Evolutionary conservation across 1,140 invertebrate genomes (phyloP), one percentile per base, ranked within the genome.

Genomic region (Lasioglossum albipes): DNA sequence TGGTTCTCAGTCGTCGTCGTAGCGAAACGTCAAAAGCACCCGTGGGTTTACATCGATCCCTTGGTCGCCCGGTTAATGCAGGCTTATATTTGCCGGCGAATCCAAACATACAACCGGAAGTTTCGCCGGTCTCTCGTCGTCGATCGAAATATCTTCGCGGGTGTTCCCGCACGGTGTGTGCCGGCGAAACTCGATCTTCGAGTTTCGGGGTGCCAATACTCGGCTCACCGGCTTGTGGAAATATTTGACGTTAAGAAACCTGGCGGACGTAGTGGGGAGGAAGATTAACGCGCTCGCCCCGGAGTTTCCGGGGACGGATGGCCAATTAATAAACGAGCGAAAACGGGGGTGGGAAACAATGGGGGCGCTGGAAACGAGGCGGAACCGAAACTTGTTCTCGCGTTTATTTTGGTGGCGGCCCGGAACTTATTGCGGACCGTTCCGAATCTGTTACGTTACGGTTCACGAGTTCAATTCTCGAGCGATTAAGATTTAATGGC

Each of bases 1-100:
- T 49, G 52, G 13, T 54, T 54, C 52, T 16, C 13, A 27, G 27
- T 27, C 45, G 45, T 49, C 45, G 45, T 36, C 45, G 52, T 18
- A 54, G 52, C 57, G 57, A 59, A 59, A 59, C 22, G 57, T 59
- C 57, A 59, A 59, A 59, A 59, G 57, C 57, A 59, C 57, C 57
- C 20, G 57, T 20, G 57, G 18, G 57, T 59, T 59, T 59, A 59
- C 57, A 59, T n/a, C 57, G n/a, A n/a, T 59, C 57, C 36, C 20
- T 20, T n/a, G n/a, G n/a, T 9, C 57, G 57, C n/a, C 18, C 57
- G n/a, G 57, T 59, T 59, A 59, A n/a, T n/a, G n/a, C 57, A 9
- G 57, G 57, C 57, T 59, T n/a, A 59, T 59, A 59, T 59, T 59
- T 59, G 20, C 57, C n/a, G 57, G 57, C 20, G 57, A 59, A 59